These are phyloP conservation scores for Adrianichthys oophorus DNA, from an alignment of 2,797 vertebrate species.

Conservation along the genomic window DNA sequence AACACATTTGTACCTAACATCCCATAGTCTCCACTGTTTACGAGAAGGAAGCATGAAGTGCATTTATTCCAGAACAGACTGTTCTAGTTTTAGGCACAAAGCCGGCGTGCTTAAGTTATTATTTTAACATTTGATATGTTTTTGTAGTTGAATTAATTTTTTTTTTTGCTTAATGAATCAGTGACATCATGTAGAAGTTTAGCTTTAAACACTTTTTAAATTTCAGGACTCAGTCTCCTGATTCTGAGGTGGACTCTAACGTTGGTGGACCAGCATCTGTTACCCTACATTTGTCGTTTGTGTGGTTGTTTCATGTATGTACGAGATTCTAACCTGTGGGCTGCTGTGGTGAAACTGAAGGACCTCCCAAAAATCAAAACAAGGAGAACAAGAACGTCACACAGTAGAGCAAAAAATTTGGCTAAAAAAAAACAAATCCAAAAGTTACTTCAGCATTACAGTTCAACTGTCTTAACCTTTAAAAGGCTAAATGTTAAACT, in stretches of 20 bases:
- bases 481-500: conserved; percentile 18
- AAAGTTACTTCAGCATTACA: conserved; percentile 9
- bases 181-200: conserved; percentile 12
- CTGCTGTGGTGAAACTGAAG: conserved; percentile 19
- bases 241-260: conserved; percentile 18
- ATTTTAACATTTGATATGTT: conserved; percentile 22
- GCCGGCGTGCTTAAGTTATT: conserved; percentile 2
- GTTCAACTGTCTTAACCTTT: neutral
- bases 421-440: neutral
- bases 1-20: conserved; percentile 10
- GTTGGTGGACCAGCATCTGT: conserved; percentile 25
- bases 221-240: conserved; percentile 3
- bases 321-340: neutral
- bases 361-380: conserved; percentile 4
- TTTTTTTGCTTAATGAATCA: conserved; percentile 8
- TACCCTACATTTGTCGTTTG: neutral
- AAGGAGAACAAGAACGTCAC: neutral
- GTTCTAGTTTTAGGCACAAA: conserved; percentile 3
- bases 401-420: neutral
- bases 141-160: conserved; percentile 21
- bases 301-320: neutral
- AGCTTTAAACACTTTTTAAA: conserved; percentile 13
- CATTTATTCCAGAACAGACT: conserved; percentile 23
- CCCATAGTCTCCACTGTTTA: conserved; percentile 17
- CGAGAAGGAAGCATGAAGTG: conserved; percentile 5